phyloP scores from a whole-genome alignment of 2,113 vertebrate genomes.

The Catharus minimus region DNA sequence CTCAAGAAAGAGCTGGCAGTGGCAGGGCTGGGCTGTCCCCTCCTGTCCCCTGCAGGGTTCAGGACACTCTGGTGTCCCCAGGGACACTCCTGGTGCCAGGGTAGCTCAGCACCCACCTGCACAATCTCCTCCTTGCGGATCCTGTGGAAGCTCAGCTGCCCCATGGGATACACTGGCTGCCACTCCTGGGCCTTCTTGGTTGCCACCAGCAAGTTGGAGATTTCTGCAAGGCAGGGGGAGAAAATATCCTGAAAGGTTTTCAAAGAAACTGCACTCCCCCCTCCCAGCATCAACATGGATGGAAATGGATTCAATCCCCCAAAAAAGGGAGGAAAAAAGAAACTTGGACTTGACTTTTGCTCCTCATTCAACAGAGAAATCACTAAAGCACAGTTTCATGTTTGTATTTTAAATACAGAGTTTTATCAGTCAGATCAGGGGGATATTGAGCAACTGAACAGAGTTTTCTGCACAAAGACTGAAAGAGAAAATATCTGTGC shows the following conservation, averaged over 20 bases:
- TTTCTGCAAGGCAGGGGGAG: constrained; percentile 75
- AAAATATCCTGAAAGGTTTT: background rate
- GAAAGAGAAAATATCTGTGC: background rate
- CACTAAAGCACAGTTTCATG: background rate
- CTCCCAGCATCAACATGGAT: rapidly evolving
- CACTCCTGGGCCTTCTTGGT: constrained; percentile 85
- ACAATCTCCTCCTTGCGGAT: constrained; percentile 92
- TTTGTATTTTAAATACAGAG: background rate
- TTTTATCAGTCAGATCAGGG: background rate
- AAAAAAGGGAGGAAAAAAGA: background rate
- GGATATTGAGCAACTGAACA: background rate
- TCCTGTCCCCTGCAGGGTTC: no score
- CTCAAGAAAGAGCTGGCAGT: rapidly evolving
- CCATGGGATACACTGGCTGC: constrained; percentile 73
- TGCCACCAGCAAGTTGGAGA: constrained; percentile 93
- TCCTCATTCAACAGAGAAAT: background rate
- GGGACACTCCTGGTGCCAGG: background rate
- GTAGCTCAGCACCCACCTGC: constrained; percentile 74
- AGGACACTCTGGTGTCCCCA: background rate
- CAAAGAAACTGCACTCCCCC: background rate
- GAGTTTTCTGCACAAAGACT: background rate
- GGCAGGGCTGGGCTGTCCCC: no score
- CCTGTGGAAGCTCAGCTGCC: constrained; percentile 90
- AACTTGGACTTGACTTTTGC: background rate
- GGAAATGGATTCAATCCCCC: background rate